Conservation (phyloP, 2,113 vertebrate genomes). For the Pygoscelis adeliae region DNA sequence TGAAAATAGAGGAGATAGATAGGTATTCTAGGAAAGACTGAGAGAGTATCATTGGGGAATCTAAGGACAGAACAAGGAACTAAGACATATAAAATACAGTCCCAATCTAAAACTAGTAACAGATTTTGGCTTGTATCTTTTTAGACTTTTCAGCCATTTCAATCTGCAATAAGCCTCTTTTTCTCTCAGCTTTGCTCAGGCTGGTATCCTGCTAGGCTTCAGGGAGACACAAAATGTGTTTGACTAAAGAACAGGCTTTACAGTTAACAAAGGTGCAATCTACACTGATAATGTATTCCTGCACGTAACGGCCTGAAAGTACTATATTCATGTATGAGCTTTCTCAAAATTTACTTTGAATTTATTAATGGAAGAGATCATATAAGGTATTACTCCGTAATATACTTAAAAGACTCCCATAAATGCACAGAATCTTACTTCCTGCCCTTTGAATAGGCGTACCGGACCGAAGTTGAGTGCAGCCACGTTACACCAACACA, state of each 20-base stretch:
- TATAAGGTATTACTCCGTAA: constrained; percentile 31
- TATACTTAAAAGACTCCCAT: not conserved
- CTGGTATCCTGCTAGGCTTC: not conserved
- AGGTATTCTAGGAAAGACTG: not conserved
- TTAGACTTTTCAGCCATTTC: not conserved
- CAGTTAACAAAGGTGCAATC: not conserved
- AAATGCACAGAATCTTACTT: not conserved
- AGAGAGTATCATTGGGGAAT: not conserved
- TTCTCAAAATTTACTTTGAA: constrained; percentile 1
- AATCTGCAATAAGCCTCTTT: not conserved
- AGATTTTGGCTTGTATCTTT: not conserved
- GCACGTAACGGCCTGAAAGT: not conserved
- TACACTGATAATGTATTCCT: not conserved
- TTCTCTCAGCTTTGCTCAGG: not conserved
- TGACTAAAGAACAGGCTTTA: not conserved
- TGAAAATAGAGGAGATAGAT: not conserved
- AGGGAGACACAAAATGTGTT: not conserved
- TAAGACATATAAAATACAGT: not conserved
- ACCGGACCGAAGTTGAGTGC: not conserved
- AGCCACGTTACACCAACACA: not conserved
- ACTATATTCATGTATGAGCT: not conserved
- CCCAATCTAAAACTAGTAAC: not conserved
- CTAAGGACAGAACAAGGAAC: not conserved
- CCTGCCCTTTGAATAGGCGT: not conserved
- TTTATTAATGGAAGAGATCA: constrained; percentile 42